Conservation (phyloP, 2,888 invertebrate species). For the Drosophila borealis region DNA sequence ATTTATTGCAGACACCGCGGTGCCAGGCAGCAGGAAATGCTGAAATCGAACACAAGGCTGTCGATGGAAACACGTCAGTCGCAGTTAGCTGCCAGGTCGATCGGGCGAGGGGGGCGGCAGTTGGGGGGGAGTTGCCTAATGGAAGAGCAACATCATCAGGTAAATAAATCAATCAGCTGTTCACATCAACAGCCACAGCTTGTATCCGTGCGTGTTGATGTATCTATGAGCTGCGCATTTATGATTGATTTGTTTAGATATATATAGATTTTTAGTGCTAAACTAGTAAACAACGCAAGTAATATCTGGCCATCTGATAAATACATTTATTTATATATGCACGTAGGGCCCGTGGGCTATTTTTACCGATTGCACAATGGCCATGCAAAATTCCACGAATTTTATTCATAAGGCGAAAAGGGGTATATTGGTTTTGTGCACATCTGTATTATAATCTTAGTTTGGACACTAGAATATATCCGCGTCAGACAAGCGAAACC, state of each 20-base stretch:
- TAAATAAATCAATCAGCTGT: slow-evolving; percentile 71
- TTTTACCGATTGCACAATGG: slow-evolving; percentile 43
- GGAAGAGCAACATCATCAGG: slow-evolving; percentile 18
- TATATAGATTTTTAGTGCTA: slow-evolving; percentile 18
- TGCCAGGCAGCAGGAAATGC: slow-evolving; percentile 10
- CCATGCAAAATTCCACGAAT: slow-evolving; percentile 42
- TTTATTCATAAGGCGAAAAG: too few species aligned
- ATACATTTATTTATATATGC: slow-evolving; percentile 34
- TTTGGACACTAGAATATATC: too few species aligned
- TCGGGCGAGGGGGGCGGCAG: too few species aligned
- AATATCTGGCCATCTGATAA: slow-evolving; percentile 32
- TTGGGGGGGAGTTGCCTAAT: too few species aligned
- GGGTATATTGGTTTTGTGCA: too few species aligned
- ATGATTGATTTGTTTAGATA: slow-evolving; percentile 66
- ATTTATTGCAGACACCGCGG: slow-evolving; percentile 43
- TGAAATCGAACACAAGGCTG: slow-evolving; percentile 27
- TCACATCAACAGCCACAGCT: slow-evolving; percentile 10
- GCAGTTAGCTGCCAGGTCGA: not conserved
- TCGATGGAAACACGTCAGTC: slow-evolving; percentile 29
- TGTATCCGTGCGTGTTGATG: slow-evolving; percentile 13
- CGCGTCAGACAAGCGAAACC: too few species aligned
- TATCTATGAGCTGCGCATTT: slow-evolving; percentile 16
- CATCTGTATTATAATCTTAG: too few species aligned
- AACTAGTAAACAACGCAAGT: slow-evolving; percentile 26
- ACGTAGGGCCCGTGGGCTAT: slow-evolving; percentile 30